Conservation (phyloP, 2,888 invertebrate genomes). For the Meliscaeva auricollis region DNA sequence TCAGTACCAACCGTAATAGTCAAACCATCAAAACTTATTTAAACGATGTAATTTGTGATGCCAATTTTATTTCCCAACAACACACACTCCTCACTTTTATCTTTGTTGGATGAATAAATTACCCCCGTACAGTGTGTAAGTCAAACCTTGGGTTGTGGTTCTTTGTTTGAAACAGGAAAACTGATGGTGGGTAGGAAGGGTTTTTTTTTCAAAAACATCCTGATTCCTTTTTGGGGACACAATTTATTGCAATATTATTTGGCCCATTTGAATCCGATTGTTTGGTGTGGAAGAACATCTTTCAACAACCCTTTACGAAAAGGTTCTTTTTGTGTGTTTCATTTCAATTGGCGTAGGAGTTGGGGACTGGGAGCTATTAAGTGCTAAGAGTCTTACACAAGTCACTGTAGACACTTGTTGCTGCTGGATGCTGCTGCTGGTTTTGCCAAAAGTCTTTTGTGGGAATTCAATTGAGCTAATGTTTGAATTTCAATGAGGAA, state of each 20-base stretch:
- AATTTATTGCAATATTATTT: conserved; percentile 73
- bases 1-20: neutral
- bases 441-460: conserved; percentile 37
- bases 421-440: conserved; percentile 11
- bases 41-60: conserved; percentile 58
- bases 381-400: conserved; percentile 7
- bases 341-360: conserved; percentile 18
- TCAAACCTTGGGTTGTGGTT: neutral
- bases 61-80: conserved; percentile 46
- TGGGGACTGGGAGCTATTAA: conserved; percentile 9
- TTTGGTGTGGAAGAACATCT: conserved; percentile 56
- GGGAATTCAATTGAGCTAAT: conserved; percentile 60
- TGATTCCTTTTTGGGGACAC: conserved; percentile 35
- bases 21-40: conserved; percentile 42
- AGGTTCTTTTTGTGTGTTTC: conserved; percentile 35
- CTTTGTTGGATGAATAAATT: conserved; percentile 33
- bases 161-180: conserved; percentile 5
- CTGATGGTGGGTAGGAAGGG: no score
- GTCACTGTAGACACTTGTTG: conserved; percentile 56
- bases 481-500: conserved; percentile 51
- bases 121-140: conserved; percentile 38
- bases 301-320: conserved; percentile 65
- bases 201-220: conserved; percentile 25
- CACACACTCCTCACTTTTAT: conserved; percentile 4
- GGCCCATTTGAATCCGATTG: conserved; percentile 72